Evolutionary conservation across 2,888 invertebrate genomes (phyloP), one percentile per base, ranked within the genome.

Genomic region (Lepidochrysops patricia): DNA sequence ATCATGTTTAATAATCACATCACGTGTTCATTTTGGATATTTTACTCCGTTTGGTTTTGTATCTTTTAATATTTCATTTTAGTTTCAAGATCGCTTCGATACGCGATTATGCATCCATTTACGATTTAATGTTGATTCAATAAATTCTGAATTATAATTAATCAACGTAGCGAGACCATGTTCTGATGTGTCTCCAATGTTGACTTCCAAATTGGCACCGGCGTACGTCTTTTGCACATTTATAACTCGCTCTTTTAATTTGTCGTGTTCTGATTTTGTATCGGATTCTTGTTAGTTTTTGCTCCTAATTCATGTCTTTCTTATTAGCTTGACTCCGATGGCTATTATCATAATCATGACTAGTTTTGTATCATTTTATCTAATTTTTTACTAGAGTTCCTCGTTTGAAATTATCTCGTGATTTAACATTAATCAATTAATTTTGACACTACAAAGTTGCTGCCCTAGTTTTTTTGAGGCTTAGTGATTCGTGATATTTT

Each of bases 401-500:
- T 27, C 7, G n/a, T 26, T 15, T 27, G 15, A 43, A 43, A 23
- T 43, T 43, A 19, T 43, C 26, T 52, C 52, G 2, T 26, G 52
- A 52, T 52, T 52, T 52, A 26, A 26, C 26, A 52, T 27, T 52
- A 27, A 52, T 52, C 52, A 52, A 52, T 52, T 52, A 27, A 52
- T 52, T 52, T 52, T 52, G 52, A 52, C 52, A 52, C 50, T 50
- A 26, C 52, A 26, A 13, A 52, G 52, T 26, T 26, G 52, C 9
- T 27, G 52, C 52, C 13, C 52, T 13, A 52, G 52, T 52, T 52
- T 52, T 52, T 52, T 52, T 27, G 19, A 12, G 12, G 43, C 43
- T 43, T 43, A 43, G 43, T 43, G 23, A 43, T 43, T 19, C 65
- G 64, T 81, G 79, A 81, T 79, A 82, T 79, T 81, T 80, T 76